Percentiles rank a stretch among this genome's conserved stretches.
These are phyloP conservation scores for Zapornia atra DNA, from an alignment of 2,113 vertebrate species.

Conservation along the genomic window DNA sequence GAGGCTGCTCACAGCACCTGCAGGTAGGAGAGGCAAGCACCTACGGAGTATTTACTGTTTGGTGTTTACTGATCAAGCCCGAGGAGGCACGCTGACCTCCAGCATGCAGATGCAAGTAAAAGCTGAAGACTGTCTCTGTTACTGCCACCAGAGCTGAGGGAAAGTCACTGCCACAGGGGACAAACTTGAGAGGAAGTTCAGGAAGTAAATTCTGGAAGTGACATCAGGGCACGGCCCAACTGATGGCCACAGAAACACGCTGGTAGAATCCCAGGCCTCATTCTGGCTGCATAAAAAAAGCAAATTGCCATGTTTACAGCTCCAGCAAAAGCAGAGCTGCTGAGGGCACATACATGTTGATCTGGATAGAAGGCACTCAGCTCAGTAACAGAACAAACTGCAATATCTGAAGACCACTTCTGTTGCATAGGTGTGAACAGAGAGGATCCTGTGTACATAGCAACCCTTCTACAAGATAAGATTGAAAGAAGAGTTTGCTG, in stretches of 20 bases:
- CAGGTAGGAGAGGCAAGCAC: neutral
- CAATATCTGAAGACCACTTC: neutral
- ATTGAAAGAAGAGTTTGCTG: neutral
- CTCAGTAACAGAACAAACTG: neutral
- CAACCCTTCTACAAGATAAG: neutral
- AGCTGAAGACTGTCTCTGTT: neutral
- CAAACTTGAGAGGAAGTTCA: neutral
- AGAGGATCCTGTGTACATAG: accelerated
- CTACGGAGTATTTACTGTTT: neutral
- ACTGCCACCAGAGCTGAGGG: neutral
- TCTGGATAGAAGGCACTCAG: neutral
- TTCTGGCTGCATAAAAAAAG: neutral
- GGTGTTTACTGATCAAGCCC: neutral
- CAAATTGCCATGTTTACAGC: neutral
- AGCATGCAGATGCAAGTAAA: neutral
- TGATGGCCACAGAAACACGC: neutral
- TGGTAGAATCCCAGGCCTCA: neutral
- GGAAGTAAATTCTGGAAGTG: neutral
- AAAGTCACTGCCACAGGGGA: neutral
- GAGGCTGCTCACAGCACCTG: neutral
- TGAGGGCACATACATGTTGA: neutral
- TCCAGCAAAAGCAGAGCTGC: neutral
- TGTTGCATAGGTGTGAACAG: neutral
- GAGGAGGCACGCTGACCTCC: neutral
- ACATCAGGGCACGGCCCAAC: neutral